Conservation (phyloP, 2,888 invertebrate species). For the Pammene fasciana region DNA sequence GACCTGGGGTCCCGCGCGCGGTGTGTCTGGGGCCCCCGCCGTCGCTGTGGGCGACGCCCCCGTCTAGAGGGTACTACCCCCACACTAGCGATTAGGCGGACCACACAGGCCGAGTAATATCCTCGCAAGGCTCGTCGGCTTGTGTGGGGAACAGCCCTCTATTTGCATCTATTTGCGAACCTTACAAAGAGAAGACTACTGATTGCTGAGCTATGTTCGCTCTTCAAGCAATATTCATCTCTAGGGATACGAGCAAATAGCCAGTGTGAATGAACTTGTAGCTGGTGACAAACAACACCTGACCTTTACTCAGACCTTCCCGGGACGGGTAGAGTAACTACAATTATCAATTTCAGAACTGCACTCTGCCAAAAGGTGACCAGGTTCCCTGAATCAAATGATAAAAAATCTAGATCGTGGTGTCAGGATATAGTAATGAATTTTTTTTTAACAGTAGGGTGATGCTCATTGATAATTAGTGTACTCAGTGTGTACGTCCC, state of each 20-base stretch:
- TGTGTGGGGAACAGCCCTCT: too few species aligned
- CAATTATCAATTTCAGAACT: constrained; percentile 42
- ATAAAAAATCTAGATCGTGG: not conserved
- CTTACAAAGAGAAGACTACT: not conserved
- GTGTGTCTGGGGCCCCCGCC: constrained; percentile 88
- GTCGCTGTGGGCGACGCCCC: constrained; percentile 83
- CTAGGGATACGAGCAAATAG: not conserved
- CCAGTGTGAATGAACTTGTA: not conserved
- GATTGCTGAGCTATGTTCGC: not conserved
- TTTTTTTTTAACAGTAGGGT: not conserved
- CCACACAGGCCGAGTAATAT: too few species aligned
- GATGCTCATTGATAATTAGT: constrained; percentile 16
- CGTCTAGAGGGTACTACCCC: constrained; percentile 84
- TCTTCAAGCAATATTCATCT: not conserved
- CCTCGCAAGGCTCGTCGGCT: too few species aligned
- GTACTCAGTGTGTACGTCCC: constrained; percentile 87
- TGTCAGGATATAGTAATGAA: not conserved
- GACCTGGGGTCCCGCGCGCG: constrained; percentile 71
- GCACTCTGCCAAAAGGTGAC: not conserved
- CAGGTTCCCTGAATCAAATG: not conserved
- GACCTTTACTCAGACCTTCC: constrained; percentile 92
- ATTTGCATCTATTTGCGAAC: too few species aligned
- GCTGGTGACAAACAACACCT: constrained; percentile 46
- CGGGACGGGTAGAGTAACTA: constrained; percentile 82
- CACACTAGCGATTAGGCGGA: not conserved